These are phyloP conservation scores for Cettia cetti DNA, from an alignment of 2,113 vertebrate genomes.

Conservation along the genomic window DNA sequence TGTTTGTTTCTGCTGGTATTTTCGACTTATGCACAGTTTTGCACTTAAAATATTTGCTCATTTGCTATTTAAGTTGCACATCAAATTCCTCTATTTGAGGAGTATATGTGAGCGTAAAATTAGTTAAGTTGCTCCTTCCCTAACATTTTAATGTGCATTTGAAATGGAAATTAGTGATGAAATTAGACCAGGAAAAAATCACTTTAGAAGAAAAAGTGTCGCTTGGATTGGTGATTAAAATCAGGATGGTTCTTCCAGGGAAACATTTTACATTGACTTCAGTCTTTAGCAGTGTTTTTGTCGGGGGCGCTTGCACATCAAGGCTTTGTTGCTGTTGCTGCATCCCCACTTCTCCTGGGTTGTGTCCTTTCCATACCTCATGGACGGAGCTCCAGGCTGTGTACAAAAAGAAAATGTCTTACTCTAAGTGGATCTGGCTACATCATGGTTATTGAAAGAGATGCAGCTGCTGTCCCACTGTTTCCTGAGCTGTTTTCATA, in stretches of 20 bases:
- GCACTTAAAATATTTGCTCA: neutral
- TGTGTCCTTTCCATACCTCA: neutral
- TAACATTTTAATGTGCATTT: neutral
- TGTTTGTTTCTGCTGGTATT: neutral
- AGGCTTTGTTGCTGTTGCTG: neutral
- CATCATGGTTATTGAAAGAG: neutral
- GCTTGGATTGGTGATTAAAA: neutral
- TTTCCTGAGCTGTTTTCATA: neutral
- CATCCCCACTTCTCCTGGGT: neutral
- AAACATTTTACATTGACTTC: neutral
- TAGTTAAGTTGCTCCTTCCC: neutral
- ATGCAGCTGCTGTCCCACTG: neutral
- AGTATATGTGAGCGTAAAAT: neutral
- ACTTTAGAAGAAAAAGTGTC: neutral
- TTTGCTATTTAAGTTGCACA: neutral
- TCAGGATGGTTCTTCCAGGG: neutral
- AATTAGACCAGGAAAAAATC: neutral
- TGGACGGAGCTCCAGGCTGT: neutral
- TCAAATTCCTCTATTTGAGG: neutral
- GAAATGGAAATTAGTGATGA: constrained; percentile 8
- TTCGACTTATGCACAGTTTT: neutral
- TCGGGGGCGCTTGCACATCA: neutral
- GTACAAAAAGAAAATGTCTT: neutral
- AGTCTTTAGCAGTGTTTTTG: neutral
- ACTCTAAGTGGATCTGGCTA: neutral